Evolutionary conservation across 2,888 invertebrate genomes (phyloP), one percentile per base, ranked within the genome.

Genomic region (Diachrysia chrysitis): DNA sequence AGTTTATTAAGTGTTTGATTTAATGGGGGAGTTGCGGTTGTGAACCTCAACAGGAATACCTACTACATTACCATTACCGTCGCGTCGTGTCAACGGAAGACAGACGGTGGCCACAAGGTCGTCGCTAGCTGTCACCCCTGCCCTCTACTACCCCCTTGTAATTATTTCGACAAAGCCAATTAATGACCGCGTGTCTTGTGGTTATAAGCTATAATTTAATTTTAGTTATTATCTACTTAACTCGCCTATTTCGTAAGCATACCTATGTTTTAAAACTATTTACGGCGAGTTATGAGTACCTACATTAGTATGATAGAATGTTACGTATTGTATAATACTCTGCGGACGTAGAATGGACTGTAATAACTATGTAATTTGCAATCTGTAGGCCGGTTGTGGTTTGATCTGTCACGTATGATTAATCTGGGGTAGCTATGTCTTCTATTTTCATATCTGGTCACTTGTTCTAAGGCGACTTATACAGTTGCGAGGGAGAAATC

Each of bases 161-260:
- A 85, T 87, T 87, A 88, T 89, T 87, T 86, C 84, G 82, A 86
- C 86, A 87, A 80, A 85, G 79, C 84, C 82, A 88, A 89, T 89
- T 88, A 88, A 85, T 81, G 70, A 76, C 76, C 73, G 79, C 82
- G 82, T 85, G 85, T 64, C 75, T 83, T 66, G 79, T 80, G 74
- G 73, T 74, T 77, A 84, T 85, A 83, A 84, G 77, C 76, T 78
- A 79, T 88, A 88, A 90, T 90, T 88, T 87, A 88, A 87, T 87
- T 85, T 82, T 83, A 87, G 87, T 89, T 80, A 67, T 75, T 86
- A 87, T 89, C 88, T 83, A 71, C 66, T 66, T 75, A 74, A 69
- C 78, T 76, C 73, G 73, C 72, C 63, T 68, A 78, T 63, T 72
- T 62, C 58, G 64, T 46, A 25, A 17, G 57, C 42, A 42, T 42